Percentiles rank a stretch among this genome's conserved stretches.
These are phyloP conservation scores for Varanus komodoensis DNA, from an alignment of 2,113 vertebrate species.

Conservation along the genomic window DNA sequence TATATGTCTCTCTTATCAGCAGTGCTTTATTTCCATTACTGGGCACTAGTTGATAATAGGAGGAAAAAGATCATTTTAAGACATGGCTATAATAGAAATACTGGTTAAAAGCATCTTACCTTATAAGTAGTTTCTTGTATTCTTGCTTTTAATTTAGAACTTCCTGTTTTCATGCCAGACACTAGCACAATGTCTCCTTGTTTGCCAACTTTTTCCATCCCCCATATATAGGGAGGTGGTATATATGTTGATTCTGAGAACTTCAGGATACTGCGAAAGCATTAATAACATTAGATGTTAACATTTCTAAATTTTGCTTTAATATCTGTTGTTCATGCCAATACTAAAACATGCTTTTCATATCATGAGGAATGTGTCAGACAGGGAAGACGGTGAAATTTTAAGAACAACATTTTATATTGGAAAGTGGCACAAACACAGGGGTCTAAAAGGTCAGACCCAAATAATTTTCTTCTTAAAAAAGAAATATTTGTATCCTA, in stretches of 20 bases:
- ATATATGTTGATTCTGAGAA: conserved; percentile 95
- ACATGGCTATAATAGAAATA: not conserved
- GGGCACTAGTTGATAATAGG: not conserved
- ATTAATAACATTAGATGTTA: conserved; percentile 9
- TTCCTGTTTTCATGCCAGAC: conserved; percentile 84
- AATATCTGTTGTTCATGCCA: not conserved
- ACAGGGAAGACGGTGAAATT: too few species aligned
- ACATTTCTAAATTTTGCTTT: not conserved
- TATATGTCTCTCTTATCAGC: not conserved
- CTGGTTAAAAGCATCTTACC: conserved; percentile 60
- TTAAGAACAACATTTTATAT: not conserved
- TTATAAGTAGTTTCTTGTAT: conserved; percentile 81
- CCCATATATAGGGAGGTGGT: conserved; percentile 90
- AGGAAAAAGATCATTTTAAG: not conserved
- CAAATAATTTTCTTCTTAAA: not conserved
- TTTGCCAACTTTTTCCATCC: conserved; percentile 94
- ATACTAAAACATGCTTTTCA: not conserved
- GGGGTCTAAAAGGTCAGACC: not conserved
- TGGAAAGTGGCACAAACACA: not conserved
- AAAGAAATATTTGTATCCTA: not conserved
- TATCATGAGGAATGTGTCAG: not conserved
- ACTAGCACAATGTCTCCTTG: conserved; percentile 89
- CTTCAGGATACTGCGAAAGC: conserved; percentile 84
- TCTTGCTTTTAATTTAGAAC: conserved; percentile 80
- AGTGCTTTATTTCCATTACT: not conserved